A percentile compares a stretch with the other conserved stretches of the same genome.
phyloP scores from a whole-genome alignment of 2,113 vertebrate genomes.

The Protobothrops flavoviridis region DNA sequence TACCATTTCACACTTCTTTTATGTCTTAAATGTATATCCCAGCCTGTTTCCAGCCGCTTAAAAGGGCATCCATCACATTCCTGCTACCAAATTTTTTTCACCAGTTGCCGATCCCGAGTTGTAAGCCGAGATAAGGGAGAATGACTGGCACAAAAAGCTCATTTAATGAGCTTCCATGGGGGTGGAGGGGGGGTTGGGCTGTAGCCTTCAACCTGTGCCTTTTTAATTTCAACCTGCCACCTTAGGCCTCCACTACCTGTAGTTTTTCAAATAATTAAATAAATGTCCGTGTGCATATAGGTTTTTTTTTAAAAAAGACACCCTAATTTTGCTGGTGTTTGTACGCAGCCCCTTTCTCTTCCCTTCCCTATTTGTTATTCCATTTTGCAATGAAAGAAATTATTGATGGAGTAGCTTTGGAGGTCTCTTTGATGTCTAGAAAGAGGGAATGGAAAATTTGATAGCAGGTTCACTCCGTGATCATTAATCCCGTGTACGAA shows the following conservation, averaged over 20 bases:
- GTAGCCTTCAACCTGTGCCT: not conserved
- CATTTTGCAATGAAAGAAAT: not conserved
- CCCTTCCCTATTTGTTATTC: not conserved
- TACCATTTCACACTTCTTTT: not conserved
- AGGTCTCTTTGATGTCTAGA: not conserved
- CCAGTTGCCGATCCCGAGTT: not conserved
- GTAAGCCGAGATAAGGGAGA: not conserved
- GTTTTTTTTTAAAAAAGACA: too few species aligned
- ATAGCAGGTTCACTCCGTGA: slow-evolving; percentile 3
- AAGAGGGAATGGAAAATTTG: slow-evolving; percentile 1
- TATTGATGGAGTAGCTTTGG: not conserved
- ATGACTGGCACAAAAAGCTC: not conserved
- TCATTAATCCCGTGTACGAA: slow-evolving; percentile 37
- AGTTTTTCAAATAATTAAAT: not conserved
- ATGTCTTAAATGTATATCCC: not conserved
- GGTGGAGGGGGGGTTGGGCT: not conserved
- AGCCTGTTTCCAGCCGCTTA: not conserved
- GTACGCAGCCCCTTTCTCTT: not conserved
- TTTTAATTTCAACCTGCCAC: not conserved
- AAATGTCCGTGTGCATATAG: not conserved
- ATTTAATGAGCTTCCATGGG: not conserved
- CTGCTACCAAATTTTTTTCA: not conserved
- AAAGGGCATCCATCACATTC: not conserved
- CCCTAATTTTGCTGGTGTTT: not conserved
- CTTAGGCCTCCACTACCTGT: not conserved